phyloP scores from a whole-genome alignment of 2,797 vertebrate genomes.

The Cacajao melanocephalus region DNA sequence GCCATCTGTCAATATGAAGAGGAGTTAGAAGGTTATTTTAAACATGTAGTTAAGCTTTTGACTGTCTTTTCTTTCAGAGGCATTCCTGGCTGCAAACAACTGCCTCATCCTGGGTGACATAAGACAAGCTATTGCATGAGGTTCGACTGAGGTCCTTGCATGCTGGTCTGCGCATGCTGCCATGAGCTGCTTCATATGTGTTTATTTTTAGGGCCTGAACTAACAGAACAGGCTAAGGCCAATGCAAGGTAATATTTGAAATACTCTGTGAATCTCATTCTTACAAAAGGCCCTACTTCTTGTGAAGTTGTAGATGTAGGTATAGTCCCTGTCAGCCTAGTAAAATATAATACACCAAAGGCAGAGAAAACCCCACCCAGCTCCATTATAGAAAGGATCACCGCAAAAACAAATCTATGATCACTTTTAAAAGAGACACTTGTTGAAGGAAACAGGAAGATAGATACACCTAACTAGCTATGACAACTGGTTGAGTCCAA shows the following conservation, averaged over 20 bases:
- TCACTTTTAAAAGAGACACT: slow-evolving; percentile 8
- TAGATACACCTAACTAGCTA: neutral
- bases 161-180: slow-evolving; percentile 83
- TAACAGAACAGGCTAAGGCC: slow-evolving; percentile 84
- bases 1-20: slow-evolving; percentile 84
- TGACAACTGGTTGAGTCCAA: neutral
- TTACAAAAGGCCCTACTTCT: slow-evolving; percentile 83
- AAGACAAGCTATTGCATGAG: slow-evolving; percentile 80
- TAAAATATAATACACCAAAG: slow-evolving; percentile 69
- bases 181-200: slow-evolving; percentile 88
- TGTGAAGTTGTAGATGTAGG: slow-evolving; percentile 80
- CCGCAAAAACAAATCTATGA: slow-evolving; percentile 4
- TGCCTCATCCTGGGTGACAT: slow-evolving; percentile 83
- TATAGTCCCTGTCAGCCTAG: slow-evolving; percentile 77
- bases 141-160: slow-evolving; percentile 80
- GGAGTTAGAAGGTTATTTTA: slow-evolving; percentile 84
- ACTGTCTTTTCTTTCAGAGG: slow-evolving; percentile 75
- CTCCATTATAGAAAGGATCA: neutral
- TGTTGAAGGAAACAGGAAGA: slow-evolving; percentile 23
- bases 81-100: slow-evolving; percentile 85
- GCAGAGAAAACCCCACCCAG: neutral
- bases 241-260: slow-evolving; percentile 85
- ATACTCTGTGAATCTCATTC: slow-evolving; percentile 81
- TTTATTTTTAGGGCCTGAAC: slow-evolving; percentile 91
- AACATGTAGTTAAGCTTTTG: slow-evolving; percentile 85